These are phyloP conservation scores for Achatina immaculata DNA, from an alignment of 1,140 invertebrate genomes.

Conservation along the genomic window DNA sequence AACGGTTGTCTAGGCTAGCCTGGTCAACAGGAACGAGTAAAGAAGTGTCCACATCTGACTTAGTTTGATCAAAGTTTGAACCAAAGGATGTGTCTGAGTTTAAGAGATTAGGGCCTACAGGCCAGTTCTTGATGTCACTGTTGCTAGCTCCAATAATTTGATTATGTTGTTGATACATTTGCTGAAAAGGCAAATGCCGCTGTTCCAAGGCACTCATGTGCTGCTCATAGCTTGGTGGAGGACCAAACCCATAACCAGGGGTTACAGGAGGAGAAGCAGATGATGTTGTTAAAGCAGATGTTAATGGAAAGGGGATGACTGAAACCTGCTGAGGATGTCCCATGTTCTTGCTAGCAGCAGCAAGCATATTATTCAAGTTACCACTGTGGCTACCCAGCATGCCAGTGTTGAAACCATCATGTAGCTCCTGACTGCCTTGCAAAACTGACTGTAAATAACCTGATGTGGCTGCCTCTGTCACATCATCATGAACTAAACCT, in stretches of 20 bases:
- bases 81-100: not conserved
- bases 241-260: constrained; percentile 74
- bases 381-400: not conserved
- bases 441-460: constrained; percentile 63
- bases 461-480: constrained; percentile 59
- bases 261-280: constrained; percentile 80
- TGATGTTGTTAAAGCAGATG: constrained; percentile 86
- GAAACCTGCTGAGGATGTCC: constrained; percentile 40
- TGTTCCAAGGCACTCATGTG: constrained; percentile 61
- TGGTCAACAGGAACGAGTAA: too few relatives aligned
- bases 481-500: constrained; percentile 42
- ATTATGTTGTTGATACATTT: not conserved
- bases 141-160: constrained; percentile 1
- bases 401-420: constrained; percentile 12
- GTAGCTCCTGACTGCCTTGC: constrained; percentile 50
- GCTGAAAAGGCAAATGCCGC: constrained; percentile 18
- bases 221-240: constrained; percentile 67
- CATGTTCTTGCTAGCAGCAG: constrained; percentile 22
- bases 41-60: not conserved
- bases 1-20: too few relatives aligned
- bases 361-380: constrained; percentile 14
- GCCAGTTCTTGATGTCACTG: not conserved
- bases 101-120: not conserved
- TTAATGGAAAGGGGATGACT: constrained; percentile 49
- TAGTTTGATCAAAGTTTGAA: not conserved